Base-by-base conservation (phyloP, 2,797 vertebrate species). In the Pteropus rufus region DNA sequence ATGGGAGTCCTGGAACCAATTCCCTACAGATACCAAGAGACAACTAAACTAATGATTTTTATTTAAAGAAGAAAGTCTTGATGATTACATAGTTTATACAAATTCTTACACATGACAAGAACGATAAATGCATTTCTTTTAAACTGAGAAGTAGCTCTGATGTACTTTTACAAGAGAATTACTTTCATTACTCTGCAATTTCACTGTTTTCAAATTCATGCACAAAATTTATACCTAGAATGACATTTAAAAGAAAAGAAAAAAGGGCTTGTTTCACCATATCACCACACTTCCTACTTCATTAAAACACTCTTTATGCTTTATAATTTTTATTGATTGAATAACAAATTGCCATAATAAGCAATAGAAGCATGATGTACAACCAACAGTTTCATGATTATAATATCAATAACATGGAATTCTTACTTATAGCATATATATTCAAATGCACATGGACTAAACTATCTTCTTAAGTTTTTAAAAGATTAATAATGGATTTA, bases 191-290 rank as follows among this genome's bases (percentile, higher is more conserved):
- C 15, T 91, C 56, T 87, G 31, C 34, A 95, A 86, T 81, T 90
- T 87, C 76, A 81, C 34, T 58, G 24, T 77, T 96, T 96, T 96
- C 44, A 97, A 95, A 92, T 93, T 19, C 39, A 94, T 76, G 56
- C 94, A 94, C 70, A 97, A 87, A 93, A 97, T 91, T 81, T 90
- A 79, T 19, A 92, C 7, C 41, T 75, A 92, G 14, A 83, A 93
- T 81, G 60, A 85, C 39, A 89, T 84, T 92, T 75, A 65, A 93
- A 91, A 75, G 56, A 70, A 90, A 97, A 83, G 29, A 10, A 60
- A 93, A 84, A 56, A n/a, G 29, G n/a, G 34, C 8, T 62, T 60
- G 36, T 96, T 89, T 89, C 4, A 82, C 46, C 24, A 46, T 26
- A 87, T 10, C 16, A 44, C 41, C 79, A 82, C 23, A 77, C 10